Evolutionary conservation across 2,113 vertebrate genomes (phyloP), one percentile per base, ranked within the genome.

Genomic region (Coreoperca whiteheadi): DNA sequence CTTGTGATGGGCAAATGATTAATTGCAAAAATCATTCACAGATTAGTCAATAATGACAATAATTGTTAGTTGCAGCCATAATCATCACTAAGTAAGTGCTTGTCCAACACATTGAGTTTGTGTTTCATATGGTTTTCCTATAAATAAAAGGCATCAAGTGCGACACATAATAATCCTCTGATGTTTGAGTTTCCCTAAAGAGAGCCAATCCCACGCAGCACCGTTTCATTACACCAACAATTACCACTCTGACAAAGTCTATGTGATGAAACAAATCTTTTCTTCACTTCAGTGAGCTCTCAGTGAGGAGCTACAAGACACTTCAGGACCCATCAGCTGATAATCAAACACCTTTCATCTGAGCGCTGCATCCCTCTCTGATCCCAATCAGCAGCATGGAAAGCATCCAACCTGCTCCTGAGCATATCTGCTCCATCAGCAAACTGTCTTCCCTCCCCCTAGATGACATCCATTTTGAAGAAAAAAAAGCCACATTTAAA

Each of bases 401-500:
- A 74, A 77, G 28, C 59, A 50, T 81, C 72, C 76, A 43, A 51
- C 63, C 65, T 63, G 64, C 69, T 85, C 50, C 68, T 21, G 37
- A 34, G 9, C 66, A 78, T 57, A 85, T 93, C 70, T 86, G 86
- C 88, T 50, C 69, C 51, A 77, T 92, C 91, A 91, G 90, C 87
- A 88, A 76, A 86, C 41, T 65, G 65, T 74, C 64, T 82, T 69
- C 74, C 71, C 79, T 76, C 43, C 70, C 61, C 60, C 51, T 20
- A 14, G 48, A 53, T 77, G 8, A 81, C 59, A 65, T 72, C 30
- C 50, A 79, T 83, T 70, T 81, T 83, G 34, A 85, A 84, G 46
- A 10, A 9, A 4, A 74, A 54, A 57, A 70, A 72, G 37, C 12
- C n/a, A 50, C 32, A 78, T 65, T 84, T 69, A 82, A 80, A 84